Evolutionary conservation across 1,140 invertebrate species (phyloP), one percentile per base, ranked within the genome.

Genomic region (Wiebesia pumilae): DNA sequence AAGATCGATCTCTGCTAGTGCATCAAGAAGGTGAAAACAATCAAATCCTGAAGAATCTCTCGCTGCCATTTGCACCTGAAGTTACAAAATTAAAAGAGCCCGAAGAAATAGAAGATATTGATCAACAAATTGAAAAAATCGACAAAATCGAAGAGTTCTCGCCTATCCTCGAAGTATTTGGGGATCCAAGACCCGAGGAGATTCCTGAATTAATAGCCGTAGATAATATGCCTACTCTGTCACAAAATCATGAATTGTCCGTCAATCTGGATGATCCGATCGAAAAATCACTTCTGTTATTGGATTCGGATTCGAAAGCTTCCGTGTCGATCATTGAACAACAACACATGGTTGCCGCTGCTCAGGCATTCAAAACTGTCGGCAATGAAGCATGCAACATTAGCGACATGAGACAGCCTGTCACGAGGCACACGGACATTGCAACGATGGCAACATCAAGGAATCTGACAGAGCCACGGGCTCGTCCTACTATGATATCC

Each of bases 241-340:
- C 30, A 0, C 47, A 81, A 21, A 51, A 51, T 19, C 10, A 62
- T 1, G 6, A 40, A 0, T 43, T 81, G 24, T 1, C 79, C 6
- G 84, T 81, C 0, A 75, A 86, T 77, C 3, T 81, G 7, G 71
- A 87, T 24, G 85, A 87, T 58, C 83, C 87, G 0, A 87, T 87
- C n/a, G 87, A 87, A 67, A 81, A 85, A 33, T 85, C 87, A 21
- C 82, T 87, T 21, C 51, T 82, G 2, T 35, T 87, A 4, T 80
- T 87, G 0, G 78, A 87, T 24, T 83, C 81, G 0, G 75, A 40
- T 21, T 40, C 47, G 7, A 83, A 77, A 33, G 30, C 33, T 27
- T 27, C 69, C 3, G 38, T 9, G 10, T 9, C 21, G 9, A 67
- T 77, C 4, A 69, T 62, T 9, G 69, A 58, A 12, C 71, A 51